Conservation (phyloP, 1,140 invertebrate species). For the Calephelis nemesis region DNA sequence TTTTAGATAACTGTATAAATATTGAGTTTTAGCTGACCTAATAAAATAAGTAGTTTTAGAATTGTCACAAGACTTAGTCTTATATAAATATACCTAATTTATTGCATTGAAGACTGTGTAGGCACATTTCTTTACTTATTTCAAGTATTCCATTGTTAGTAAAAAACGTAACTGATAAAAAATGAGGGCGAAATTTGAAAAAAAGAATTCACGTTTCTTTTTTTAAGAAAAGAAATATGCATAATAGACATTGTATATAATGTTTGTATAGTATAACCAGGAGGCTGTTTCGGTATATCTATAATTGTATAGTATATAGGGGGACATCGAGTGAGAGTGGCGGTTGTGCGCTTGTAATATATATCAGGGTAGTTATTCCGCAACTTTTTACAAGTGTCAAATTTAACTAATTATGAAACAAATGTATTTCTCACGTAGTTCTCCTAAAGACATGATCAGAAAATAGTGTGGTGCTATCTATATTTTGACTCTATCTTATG, state of each 20-base stretch:
- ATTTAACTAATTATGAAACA: neutral
- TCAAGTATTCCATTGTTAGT: too few species aligned
- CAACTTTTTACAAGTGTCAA: constrained; percentile 15
- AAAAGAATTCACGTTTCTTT: constrained; percentile 9
- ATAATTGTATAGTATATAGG: constrained; percentile 30
- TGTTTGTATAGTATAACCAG: constrained; percentile 25
- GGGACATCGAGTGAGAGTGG: constrained; percentile 38
- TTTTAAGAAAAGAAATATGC: constrained; percentile 21
- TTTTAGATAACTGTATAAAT: too few species aligned
- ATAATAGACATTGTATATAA: constrained; percentile 25
- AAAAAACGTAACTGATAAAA: neutral
- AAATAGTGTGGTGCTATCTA: too few species aligned
- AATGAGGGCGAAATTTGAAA: constrained; percentile 12
- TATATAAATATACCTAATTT: neutral
- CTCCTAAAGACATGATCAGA: too few species aligned
- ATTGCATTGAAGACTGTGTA: too few species aligned
- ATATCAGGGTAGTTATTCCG: constrained; percentile 40
- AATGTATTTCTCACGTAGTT: too few species aligned
- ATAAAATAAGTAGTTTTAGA: too few species aligned
- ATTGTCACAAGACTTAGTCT: neutral
- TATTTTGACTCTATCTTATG: too few species aligned
- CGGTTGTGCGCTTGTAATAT: constrained; percentile 44
- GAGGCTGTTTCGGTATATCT: constrained; percentile 28
- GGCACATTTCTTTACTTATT: too few species aligned
- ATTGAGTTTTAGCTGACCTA: too few species aligned